These are phyloP conservation scores for Grapholita molesta DNA, from an alignment of 1,140 invertebrate species.

Conservation along the genomic window DNA sequence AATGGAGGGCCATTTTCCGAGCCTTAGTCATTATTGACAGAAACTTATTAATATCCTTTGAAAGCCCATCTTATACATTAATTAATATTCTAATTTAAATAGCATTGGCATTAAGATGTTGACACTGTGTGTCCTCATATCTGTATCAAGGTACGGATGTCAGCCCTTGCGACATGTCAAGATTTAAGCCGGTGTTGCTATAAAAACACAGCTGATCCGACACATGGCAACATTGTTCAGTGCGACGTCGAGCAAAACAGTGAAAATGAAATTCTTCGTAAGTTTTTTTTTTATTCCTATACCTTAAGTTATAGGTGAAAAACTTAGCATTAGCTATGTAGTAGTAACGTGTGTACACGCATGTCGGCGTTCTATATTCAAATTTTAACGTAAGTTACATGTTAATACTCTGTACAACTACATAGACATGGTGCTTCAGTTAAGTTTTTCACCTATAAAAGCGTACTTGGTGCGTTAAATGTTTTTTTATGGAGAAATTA, in stretches of 20 bases:
- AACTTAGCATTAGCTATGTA: no score
- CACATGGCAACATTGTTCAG: not conserved
- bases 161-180: not conserved
- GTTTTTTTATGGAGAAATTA: no score
- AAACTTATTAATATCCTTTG: not conserved
- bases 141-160: not conserved
- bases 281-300: slow-evolving; percentile 20
- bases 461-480: no score
- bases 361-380: no score
- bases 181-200: not conserved
- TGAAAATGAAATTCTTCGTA: slow-evolving; percentile 30
- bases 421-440: no score
- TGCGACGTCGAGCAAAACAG: not conserved
- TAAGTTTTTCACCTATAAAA: no score
- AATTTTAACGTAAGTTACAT: no score
- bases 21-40: no score
- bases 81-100: slow-evolving; percentile 10
- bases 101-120: not conserved
- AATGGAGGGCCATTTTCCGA: no score
- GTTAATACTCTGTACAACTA: no score
- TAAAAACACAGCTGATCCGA: not conserved
- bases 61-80: not conserved
- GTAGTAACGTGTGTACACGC: no score
- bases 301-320: no score
- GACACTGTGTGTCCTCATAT: not conserved